Base-by-base conservation (phyloP, 1,140 invertebrate genomes). In the Pissodes strobi region DNA sequence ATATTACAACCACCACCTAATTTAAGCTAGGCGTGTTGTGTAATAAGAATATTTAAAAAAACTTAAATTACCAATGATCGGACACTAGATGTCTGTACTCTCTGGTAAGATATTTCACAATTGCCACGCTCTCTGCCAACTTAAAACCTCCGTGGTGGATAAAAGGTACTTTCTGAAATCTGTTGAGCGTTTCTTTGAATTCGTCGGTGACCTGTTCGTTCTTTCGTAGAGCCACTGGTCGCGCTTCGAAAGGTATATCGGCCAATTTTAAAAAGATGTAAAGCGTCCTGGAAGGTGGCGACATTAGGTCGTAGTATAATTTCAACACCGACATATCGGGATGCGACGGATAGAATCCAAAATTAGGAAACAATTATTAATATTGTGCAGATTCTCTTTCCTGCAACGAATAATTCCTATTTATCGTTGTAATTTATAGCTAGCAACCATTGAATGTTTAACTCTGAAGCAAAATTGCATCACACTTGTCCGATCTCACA, bases 111-210 rank as follows among this genome's bases (percentile, higher is more conserved):
- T 87, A 92, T 68, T 84, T 82, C 17, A 90, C 66, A 66, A 93
- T 93, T 2, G 88, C 90, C 25, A 91, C 80, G 81, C 91, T 95
- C 83, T 95, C 92, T 21, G 84, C 85, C 23, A 94, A 77, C 65
- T 85, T 82, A 76, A 91, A 91, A 64, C 87, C 89, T 76, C 89
- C 84, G 72, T 94, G 86, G 69, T 89, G 85, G 62, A 94, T 89
- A 15, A 86, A 87, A 51, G 93, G 93, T 4, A 95, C 87, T 76
- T 85, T 87, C 73, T 88, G 79, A 69, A 94, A 88, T 38, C 86
- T 86, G 79, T 91, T 91, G 4, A 94, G 80, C 64, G 86, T 85
- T 51, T 83, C 80, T 64, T 81, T 79, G 78, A 81, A 95, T 68
- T 91, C 87, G 4, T 87, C 79, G 13, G 80, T 80, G 37, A 85